These are phyloP conservation scores for Hirundo rustica DNA, from an alignment of 2,797 vertebrate genomes.

Conservation along the genomic window DNA sequence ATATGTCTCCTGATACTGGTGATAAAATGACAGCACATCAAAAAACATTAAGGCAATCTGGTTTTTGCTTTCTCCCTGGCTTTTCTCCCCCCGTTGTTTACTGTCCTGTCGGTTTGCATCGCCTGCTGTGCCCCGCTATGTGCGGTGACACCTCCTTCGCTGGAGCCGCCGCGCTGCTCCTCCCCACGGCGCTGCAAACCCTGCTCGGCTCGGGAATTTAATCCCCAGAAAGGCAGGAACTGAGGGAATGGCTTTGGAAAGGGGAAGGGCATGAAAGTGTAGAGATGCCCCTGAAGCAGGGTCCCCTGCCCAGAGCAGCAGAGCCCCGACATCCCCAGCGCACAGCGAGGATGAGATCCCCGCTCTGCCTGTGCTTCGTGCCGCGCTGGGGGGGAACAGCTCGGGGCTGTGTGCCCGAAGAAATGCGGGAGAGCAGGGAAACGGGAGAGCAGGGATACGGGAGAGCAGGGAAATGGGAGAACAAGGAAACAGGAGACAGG, in stretches of 20 bases:
- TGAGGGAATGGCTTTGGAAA: not conserved
- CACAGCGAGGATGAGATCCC: rapidly evolving
- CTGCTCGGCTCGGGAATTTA: not conserved
- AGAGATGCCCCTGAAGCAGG: rapidly evolving
- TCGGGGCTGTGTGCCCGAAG: not conserved
- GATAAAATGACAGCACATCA: conserved; percentile 56
- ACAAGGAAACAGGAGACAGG: too few species aligned
- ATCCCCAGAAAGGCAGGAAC: not conserved
- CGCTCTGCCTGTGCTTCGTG: rapidly evolving
- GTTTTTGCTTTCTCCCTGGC: conserved; percentile 13
- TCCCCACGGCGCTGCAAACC: not conserved
- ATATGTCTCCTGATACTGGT: conserved; percentile 33
- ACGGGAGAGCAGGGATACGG: not conserved
- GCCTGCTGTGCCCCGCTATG: not conserved
- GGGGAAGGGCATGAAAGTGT: rapidly evolving
- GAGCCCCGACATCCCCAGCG: rapidly evolving
- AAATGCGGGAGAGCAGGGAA: not conserved
- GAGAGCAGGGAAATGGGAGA: too few species aligned
- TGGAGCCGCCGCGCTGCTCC: not conserved
- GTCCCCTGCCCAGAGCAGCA: not conserved
- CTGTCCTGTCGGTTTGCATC: conserved; percentile 33
- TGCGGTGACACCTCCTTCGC: not conserved
- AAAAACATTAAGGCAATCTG: conserved; percentile 46
- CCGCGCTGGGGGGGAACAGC: rapidly evolving
- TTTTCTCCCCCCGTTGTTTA: conserved; percentile 17